phyloP scores from a whole-genome alignment of 1,140 invertebrate species.

The Diabrotica undecimpunctata region DNA sequence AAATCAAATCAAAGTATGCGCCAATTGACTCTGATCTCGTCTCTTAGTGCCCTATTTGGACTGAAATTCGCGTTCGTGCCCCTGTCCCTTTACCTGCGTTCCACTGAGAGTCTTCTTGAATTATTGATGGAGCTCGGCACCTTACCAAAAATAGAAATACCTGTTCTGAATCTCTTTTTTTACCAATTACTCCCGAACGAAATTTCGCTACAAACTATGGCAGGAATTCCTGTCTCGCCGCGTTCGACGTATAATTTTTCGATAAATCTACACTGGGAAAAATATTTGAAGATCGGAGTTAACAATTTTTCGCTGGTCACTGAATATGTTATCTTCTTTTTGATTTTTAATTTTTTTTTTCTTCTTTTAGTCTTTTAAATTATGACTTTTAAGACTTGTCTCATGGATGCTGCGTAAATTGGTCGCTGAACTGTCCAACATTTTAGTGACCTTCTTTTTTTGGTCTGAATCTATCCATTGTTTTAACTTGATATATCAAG shows the following conservation, averaged over 20 bases:
- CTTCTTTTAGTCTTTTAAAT: neutral
- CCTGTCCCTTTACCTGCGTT: conserved; percentile 12
- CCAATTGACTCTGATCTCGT: too few species aligned
- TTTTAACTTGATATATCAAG: too few species aligned
- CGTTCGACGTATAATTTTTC: neutral
- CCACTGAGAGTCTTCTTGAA: conserved; percentile 1
- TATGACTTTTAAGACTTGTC: too few species aligned
- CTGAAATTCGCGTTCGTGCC: neutral
- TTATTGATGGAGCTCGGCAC: conserved; percentile 9
- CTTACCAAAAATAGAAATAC: conserved; percentile 13
- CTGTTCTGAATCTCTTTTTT: conserved; percentile 6
- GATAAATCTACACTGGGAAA: neutral
- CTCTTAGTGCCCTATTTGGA: neutral
- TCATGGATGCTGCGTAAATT: too few species aligned
- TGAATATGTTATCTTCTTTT: too few species aligned
- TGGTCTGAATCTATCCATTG: too few species aligned
- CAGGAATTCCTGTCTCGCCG: conserved; percentile 6
- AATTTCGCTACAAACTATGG: conserved; percentile 11
- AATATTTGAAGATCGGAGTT: neutral
- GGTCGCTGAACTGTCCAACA: too few species aligned
- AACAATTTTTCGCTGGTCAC: too few species aligned
- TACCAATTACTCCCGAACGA: conserved; percentile 6
- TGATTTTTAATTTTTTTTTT: too few species aligned
- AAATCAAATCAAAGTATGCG: too few species aligned
- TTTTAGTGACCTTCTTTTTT: too few species aligned